Evolutionary conservation across 2,797 vertebrate species (phyloP).

Genomic region (Pampus argenteus): DNA sequence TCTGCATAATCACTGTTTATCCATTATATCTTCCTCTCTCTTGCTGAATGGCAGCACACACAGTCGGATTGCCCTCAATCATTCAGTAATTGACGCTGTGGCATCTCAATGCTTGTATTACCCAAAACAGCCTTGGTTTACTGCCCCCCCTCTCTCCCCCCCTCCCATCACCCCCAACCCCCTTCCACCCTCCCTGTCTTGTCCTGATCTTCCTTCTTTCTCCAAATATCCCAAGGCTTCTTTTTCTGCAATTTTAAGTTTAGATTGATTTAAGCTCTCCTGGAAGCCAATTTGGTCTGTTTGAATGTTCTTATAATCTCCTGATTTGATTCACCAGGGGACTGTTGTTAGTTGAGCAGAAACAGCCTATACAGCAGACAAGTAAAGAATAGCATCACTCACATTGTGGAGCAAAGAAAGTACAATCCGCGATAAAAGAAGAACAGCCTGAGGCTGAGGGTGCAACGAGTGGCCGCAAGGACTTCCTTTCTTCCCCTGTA

Average conservation of each 20-base stretch:
- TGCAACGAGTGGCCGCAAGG: conserved; percentile 60
- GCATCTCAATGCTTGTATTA: conserved; percentile 72
- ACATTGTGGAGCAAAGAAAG: conserved; percentile 57
- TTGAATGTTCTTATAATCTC: conserved; percentile 82
- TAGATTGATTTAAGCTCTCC: conserved; percentile 84
- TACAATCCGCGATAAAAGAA: conserved; percentile 64
- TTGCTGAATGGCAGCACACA: conserved; percentile 66
- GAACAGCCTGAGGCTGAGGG: conserved; percentile 70
- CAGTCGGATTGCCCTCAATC: conserved; percentile 78
- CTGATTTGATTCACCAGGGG: conserved; percentile 80
- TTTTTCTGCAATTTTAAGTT: conserved; percentile 74
- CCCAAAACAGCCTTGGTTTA: conserved; percentile 71
- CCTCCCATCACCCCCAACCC: not conserved
- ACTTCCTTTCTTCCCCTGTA: conserved; percentile 57
- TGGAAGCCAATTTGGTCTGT: conserved; percentile 83
- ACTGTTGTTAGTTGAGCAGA: conserved; percentile 72
- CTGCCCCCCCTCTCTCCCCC: conserved; percentile 12
- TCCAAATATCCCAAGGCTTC: conserved; percentile 76
- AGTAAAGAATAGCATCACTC: conserved; percentile 75
- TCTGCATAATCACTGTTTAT: conserved; percentile 75
- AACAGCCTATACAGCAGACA: conserved; percentile 56
- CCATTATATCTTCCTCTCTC: conserved; percentile 66
- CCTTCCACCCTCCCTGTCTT: conserved; percentile 14
- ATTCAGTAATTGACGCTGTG: conserved; percentile 76
- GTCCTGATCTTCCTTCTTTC: conserved; percentile 36